Percentiles rank a stretch among this genome's conserved stretches.
These are phyloP conservation scores for Orthonevra nobilis DNA, from an alignment of 2,888 invertebrate species.

Conservation along the genomic window DNA sequence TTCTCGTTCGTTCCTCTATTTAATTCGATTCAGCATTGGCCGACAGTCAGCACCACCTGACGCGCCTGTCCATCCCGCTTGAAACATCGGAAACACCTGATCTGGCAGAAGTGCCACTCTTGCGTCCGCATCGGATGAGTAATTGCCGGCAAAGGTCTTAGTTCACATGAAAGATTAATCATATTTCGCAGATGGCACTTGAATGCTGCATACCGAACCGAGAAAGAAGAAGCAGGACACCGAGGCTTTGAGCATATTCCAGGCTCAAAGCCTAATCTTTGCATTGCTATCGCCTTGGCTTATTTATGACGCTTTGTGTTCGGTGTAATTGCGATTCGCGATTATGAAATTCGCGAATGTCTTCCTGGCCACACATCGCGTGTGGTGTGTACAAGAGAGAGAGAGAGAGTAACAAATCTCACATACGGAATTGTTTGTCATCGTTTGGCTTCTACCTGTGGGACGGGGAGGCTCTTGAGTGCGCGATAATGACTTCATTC, in stretches of 20 bases:
- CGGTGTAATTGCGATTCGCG: constrained; percentile 58
- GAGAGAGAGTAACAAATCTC: too few relatives aligned
- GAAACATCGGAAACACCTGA: constrained; percentile 53
- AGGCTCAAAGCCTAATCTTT: constrained; percentile 52
- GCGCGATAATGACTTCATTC: constrained; percentile 67
- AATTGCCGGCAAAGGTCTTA: constrained; percentile 58
- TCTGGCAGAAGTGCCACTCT: constrained; percentile 33
- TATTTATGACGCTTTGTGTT: constrained; percentile 67
- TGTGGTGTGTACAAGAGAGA: too few relatives aligned
- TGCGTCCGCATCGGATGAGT: constrained; percentile 32
- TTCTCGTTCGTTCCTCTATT: constrained; percentile 10
- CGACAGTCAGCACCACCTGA: constrained; percentile 22
- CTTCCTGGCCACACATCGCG: constrained; percentile 69
- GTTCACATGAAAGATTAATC: constrained; percentile 59
- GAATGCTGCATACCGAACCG: constrained; percentile 30
- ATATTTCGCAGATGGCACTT: constrained; percentile 63
- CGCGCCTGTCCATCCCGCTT: constrained; percentile 15
- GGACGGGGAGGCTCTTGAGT: too few relatives aligned
- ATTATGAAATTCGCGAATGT: constrained; percentile 56
- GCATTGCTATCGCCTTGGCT: constrained; percentile 55
- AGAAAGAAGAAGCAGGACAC: too few relatives aligned
- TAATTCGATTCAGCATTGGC: constrained; percentile 23
- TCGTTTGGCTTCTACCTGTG: constrained; percentile 42
- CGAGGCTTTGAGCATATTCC: too few relatives aligned
- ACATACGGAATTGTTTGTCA: too few relatives aligned